Evolutionary conservation across 2,797 vertebrate species (phyloP).

Genomic region (Sebastes nivosus): DNA sequence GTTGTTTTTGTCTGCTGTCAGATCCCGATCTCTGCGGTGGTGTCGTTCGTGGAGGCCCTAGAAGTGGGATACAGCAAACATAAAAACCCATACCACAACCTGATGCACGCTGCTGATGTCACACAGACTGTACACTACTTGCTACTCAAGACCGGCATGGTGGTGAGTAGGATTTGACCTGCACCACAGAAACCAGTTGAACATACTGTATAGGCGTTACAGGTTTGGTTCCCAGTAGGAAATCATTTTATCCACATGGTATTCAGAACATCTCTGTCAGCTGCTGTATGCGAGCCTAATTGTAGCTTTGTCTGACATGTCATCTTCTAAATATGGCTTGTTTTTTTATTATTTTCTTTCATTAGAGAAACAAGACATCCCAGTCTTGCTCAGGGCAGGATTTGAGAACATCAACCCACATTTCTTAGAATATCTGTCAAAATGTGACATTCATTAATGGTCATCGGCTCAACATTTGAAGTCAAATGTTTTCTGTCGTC

Average conservation of each 20-base stretch:
- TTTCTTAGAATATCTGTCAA: constrained; percentile 9
- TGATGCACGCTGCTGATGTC: constrained; percentile 95
- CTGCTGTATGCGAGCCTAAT: constrained; percentile 43
- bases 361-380: constrained; percentile 2
- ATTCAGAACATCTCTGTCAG: constrained; percentile 53
- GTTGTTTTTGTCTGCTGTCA: constrained; percentile 65
- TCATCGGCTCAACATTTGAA: neutral
- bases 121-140: constrained; percentile 97
- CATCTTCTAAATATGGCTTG: constrained; percentile 35
- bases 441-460: neutral
- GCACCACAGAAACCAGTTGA: neutral
- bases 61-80: constrained; percentile 98
- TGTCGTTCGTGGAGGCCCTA: constrained; percentile 96
- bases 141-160: constrained; percentile 93
- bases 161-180: constrained; percentile 82
- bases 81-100: constrained; percentile 98
- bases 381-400: constrained; percentile 1
- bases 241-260: constrained; percentile 30
- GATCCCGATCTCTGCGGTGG: constrained; percentile 97
- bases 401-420: constrained; percentile 6
- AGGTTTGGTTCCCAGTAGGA: neutral
- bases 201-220: neutral
- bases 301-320: constrained; percentile 53
- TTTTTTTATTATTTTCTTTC: constrained; percentile 22
- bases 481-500: constrained; percentile 1